A percentile compares a stretch with the other conserved stretches of the same genome.
phyloP scores from a whole-genome alignment of 2,797 vertebrate species.

The Urophycis tenuis region DNA sequence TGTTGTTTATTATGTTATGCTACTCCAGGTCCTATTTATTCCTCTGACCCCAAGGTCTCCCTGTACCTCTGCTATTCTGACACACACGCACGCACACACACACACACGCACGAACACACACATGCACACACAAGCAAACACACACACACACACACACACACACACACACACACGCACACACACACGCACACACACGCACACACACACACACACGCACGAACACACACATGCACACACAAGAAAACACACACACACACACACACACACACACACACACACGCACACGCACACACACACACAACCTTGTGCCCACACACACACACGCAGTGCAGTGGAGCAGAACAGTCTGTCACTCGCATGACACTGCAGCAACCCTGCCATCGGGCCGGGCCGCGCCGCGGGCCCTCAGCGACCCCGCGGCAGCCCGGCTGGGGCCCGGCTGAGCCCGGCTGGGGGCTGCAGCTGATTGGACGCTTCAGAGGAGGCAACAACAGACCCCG shows the following conservation, averaged over 20 bases:
- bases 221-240: too few species aligned
- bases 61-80: neutral
- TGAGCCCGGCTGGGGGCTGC: neutral
- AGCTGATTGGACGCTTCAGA: neutral
- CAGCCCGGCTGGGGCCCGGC: too few species aligned
- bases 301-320: neutral
- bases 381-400: too few species aligned
- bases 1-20: neutral
- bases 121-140: neutral
- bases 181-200: too few species aligned
- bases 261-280: too few species aligned
- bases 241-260: neutral
- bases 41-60: neutral
- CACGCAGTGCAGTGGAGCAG: neutral
- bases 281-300: too few species aligned
- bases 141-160: too few species aligned
- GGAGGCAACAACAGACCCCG: neutral
- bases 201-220: too few species aligned
- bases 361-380: neutral
- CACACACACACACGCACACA: too few species aligned
- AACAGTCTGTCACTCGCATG: neutral
- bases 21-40: neutral
- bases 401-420: too few species aligned
- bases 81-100: conserved; percentile 7
- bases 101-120: neutral